Percentiles rank a stretch among this genome's conserved stretches.
These are phyloP conservation scores for Brachionus rubens DNA, from an alignment of 1,140 invertebrate genomes.

Conservation along the genomic window DNA sequence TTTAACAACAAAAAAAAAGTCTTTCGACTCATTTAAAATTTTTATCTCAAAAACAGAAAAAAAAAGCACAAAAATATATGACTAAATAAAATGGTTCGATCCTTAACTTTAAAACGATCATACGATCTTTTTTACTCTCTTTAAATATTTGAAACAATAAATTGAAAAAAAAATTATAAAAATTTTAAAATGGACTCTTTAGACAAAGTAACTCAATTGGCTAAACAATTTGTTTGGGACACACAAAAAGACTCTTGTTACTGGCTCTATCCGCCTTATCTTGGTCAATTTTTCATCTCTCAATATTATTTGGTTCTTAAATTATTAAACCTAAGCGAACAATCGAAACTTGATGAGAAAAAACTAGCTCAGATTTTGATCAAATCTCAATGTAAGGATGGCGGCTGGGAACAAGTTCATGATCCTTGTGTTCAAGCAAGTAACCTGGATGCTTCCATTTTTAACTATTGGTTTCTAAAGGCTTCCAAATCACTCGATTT, in stretches of 20 bases:
- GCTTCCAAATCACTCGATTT: not conserved
- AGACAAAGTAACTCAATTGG: not conserved
- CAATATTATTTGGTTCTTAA: slow-evolving; percentile 37
- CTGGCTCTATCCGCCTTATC: slow-evolving; percentile 28
- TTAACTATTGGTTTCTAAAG: slow-evolving; percentile 46
- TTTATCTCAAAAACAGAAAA: too few relatives aligned
- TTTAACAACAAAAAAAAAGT: too few relatives aligned
- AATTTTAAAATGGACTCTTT: slow-evolving; percentile 8
- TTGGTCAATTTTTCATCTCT: slow-evolving; percentile 26
- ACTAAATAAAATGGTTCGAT: too few relatives aligned
- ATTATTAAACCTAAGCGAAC: not conserved
- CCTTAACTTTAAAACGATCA: too few relatives aligned
- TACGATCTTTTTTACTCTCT: slow-evolving; percentile 19
- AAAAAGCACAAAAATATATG: too few relatives aligned
- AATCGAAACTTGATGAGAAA: not conserved
- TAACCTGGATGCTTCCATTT: slow-evolving; percentile 38
- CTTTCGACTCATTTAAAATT: too few relatives aligned
- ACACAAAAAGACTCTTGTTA: slow-evolving; percentile 33
- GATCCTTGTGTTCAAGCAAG: slow-evolving; percentile 1
- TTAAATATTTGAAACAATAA: not conserved
- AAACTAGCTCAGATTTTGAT: slow-evolving; percentile 21
- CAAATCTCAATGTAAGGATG: slow-evolving; percentile 1
- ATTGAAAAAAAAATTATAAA: not conserved
- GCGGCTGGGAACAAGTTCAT: slow-evolving; percentile 42
- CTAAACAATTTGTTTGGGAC: not conserved